Percentiles rank a stretch among this genome's conserved stretches.
Evolutionary conservation across 2,888 invertebrate genomes (phyloP).

Genomic region (Drosophila tripunctata): DNA sequence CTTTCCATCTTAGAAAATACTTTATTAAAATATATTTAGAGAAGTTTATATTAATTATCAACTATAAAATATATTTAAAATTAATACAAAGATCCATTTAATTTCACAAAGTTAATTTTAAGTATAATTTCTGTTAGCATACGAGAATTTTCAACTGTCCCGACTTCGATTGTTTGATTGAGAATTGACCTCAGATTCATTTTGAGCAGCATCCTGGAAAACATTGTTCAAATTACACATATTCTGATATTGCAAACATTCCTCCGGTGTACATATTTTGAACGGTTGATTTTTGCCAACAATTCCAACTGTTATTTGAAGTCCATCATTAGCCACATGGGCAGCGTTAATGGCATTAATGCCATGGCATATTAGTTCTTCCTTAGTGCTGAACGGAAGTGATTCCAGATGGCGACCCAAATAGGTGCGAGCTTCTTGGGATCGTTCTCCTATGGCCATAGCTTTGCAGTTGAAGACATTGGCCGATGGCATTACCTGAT

Average conservation of each 20-base stretch:
- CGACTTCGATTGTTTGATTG: not conserved
- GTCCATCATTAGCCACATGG: slow-evolving; percentile 94
- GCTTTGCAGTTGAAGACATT: slow-evolving; percentile 98
- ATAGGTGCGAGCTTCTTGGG: slow-evolving; percentile 99
- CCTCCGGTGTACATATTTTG: slow-evolving; percentile 91
- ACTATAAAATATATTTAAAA: too few relatives aligned
- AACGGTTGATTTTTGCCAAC: slow-evolving; percentile 94
- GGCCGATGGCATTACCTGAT: slow-evolving; percentile 98
- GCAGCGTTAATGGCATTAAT: slow-evolving; percentile 96
- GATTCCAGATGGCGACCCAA: slow-evolving; percentile 94
- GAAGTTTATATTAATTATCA: too few relatives aligned
- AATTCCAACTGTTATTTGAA: slow-evolving; percentile 92
- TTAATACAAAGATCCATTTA: too few relatives aligned
- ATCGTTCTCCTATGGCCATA: slow-evolving; percentile 99
- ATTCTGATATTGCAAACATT: slow-evolving; percentile 81
- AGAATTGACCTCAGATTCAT: not conserved
- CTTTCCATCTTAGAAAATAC: too few relatives aligned
- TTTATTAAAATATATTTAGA: too few relatives aligned
- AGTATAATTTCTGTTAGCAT: too few relatives aligned
- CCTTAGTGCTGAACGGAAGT: slow-evolving; percentile 89
- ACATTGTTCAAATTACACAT: too few relatives aligned
- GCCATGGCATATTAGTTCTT: slow-evolving; percentile 96
- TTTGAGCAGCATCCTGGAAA: too few relatives aligned
- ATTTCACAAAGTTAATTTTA: too few relatives aligned
- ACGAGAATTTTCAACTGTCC: too few relatives aligned